phyloP scores from a whole-genome alignment of 37 sponge, comb jelly and placozoan genomes.

The Halisarca cf. caerulea region DNA sequence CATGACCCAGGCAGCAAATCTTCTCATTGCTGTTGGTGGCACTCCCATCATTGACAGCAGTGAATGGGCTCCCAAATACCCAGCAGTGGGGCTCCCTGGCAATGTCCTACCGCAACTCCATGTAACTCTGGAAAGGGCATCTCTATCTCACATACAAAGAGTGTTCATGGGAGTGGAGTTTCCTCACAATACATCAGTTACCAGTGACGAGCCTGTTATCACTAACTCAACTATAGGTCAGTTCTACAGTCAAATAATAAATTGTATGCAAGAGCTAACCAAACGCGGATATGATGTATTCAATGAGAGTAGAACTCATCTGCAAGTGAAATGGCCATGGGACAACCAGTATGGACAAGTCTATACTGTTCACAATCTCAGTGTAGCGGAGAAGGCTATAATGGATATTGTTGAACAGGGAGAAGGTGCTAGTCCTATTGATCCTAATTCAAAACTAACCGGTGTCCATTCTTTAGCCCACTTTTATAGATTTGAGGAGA shows the following conservation, averaged over 20 bases:
- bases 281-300: conserved; percentile 5
- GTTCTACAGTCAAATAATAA: conserved; percentile 44
- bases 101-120: conserved; percentile 42
- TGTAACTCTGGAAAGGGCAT: conserved; percentile 31
- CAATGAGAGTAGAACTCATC: background rate
- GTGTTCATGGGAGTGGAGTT: conserved; percentile 51
- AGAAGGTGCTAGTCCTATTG: conserved; percentile 38
- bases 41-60: conserved; percentile 42
- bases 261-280: conserved; percentile 31
- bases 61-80: conserved; percentile 25
- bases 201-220: background rate
- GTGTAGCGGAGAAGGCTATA: conserved; percentile 44
- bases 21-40: conserved; percentile 53
- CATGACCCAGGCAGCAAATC: conserved; percentile 52
- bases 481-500: conserved; percentile 53
- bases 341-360: background rate
- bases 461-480: conserved; percentile 30
- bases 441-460: conserved; percentile 15
- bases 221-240: conserved; percentile 33
- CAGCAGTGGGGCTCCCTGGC: conserved; percentile 35
- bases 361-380: conserved; percentile 22
- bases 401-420: conserved; percentile 52
- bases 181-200: background rate
- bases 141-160: conserved; percentile 30
- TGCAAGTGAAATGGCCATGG: conserved; percentile 48